Evolutionary conservation across 2,113 vertebrate species (phyloP).

Genomic region (Macquaria australasica): DNA sequence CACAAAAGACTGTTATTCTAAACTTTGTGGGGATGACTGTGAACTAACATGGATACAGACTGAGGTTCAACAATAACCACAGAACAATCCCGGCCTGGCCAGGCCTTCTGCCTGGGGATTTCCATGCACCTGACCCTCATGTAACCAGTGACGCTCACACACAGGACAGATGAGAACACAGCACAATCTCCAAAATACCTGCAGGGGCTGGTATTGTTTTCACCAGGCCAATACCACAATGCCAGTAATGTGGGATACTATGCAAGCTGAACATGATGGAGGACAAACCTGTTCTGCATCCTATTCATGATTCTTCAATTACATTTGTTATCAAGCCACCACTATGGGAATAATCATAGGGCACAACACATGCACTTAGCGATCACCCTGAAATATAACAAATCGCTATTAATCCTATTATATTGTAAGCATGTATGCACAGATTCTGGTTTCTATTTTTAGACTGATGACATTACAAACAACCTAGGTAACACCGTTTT

Average conservation of each 20-base stretch:
- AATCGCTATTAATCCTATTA: constrained; percentile 15
- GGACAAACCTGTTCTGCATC: constrained; percentile 5
- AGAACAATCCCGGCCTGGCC: constrained; percentile 56
- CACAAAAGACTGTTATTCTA: constrained; percentile 34
- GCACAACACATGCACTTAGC: not conserved
- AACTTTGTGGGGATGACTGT: not conserved
- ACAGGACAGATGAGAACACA: constrained; percentile 31
- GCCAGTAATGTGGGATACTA: not conserved
- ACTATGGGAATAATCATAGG: not conserved
- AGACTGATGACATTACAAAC: constrained; percentile 1
- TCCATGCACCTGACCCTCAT: constrained; percentile 32
- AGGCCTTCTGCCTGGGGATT: constrained; percentile 23
- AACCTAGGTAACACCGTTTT: not conserved
- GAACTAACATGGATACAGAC: not conserved
- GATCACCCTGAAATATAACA: not conserved
- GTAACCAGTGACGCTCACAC: constrained; percentile 17
- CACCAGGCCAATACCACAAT: not conserved
- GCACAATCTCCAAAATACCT: constrained; percentile 24
- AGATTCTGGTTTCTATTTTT: constrained; percentile 6
- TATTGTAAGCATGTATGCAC: not conserved
- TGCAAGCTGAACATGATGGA: not conserved
- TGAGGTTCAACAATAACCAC: constrained; percentile 22
- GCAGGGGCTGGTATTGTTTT: constrained; percentile 13
- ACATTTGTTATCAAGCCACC: not conserved
- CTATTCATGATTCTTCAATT: not conserved